These are phyloP conservation scores for Sebastolobus altivelis DNA, from an alignment of 2,797 vertebrate genomes.

Conservation along the genomic window DNA sequence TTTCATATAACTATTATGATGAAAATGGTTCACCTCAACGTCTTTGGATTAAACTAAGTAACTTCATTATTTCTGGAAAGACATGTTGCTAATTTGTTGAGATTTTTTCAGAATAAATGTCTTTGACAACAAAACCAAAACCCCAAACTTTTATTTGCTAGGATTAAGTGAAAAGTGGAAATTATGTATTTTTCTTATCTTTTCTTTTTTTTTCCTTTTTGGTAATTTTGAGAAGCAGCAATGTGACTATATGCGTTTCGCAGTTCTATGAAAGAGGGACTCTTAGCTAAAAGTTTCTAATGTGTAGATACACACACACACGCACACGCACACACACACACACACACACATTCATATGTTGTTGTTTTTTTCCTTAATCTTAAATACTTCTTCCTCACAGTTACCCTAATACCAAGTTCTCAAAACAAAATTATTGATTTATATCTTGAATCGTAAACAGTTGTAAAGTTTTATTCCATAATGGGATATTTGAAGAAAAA, in stretches of 20 bases:
- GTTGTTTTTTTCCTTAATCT: not conserved
- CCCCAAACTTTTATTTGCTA: not conserved
- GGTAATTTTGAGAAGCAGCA: not conserved
- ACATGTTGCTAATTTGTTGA: not conserved
- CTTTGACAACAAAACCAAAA: not conserved
- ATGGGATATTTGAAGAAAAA: not conserved
- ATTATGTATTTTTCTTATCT: not conserved
- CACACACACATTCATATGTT: not conserved
- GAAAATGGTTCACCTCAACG: not conserved
- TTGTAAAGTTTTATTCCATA: not conserved
- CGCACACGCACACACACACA: not conserved
- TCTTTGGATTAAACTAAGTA: not conserved
- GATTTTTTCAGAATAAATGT: not conserved
- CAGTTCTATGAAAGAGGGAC: not conserved
- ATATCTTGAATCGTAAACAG: not conserved
- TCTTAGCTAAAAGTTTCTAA: not conserved
- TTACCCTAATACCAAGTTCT: not conserved
- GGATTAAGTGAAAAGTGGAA: not conserved
- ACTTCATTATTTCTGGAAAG: not conserved
- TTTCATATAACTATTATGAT: not conserved
- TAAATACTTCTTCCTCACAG: not conserved
- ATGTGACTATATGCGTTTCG: not conserved
- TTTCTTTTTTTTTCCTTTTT: not conserved
- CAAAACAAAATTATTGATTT: not conserved
- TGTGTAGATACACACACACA: slow-evolving; percentile 7